These are phyloP conservation scores for Nasonia vitripennis DNA, from an alignment of 1,140 invertebrate genomes.

Conservation along the genomic window DNA sequence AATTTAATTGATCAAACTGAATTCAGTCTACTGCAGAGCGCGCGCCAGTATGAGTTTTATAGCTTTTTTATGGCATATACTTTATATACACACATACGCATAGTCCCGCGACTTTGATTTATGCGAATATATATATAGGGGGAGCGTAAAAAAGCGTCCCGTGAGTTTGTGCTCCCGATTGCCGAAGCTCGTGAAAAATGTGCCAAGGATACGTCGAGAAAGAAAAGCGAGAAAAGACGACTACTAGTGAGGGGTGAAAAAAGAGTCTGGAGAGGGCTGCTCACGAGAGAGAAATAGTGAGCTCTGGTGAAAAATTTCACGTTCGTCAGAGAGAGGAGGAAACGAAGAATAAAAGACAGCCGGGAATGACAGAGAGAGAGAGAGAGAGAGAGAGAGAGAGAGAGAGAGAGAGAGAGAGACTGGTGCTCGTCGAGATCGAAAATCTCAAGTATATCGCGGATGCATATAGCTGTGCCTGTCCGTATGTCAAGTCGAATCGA, in stretches of 20 bases:
- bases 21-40: too few species aligned
- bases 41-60: too few species aligned
- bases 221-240: background rate
- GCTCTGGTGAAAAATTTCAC: background rate
- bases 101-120: slow-evolving; percentile 1
- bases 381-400: background rate
- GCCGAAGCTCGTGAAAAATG: background rate
- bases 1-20: too few species aligned
- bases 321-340: background rate
- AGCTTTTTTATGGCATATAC: too few species aligned
- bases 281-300: background rate
- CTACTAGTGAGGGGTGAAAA: too few species aligned
- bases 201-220: background rate
- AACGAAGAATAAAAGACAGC: background rate
- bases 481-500: too few species aligned
- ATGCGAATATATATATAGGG: background rate
- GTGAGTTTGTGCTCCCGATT: background rate
- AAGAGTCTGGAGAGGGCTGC: background rate
- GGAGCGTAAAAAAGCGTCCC: background rate
- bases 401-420: background rate
- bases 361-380: background rate
- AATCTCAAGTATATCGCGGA: background rate
- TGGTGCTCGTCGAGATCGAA: background rate
- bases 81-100: too few species aligned
- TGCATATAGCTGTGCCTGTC: too few species aligned